Percentiles rank a stretch among this genome's conserved stretches.
Evolutionary conservation across 2,888 invertebrate genomes (phyloP).

Genomic region (Octodonta nipae): DNA sequence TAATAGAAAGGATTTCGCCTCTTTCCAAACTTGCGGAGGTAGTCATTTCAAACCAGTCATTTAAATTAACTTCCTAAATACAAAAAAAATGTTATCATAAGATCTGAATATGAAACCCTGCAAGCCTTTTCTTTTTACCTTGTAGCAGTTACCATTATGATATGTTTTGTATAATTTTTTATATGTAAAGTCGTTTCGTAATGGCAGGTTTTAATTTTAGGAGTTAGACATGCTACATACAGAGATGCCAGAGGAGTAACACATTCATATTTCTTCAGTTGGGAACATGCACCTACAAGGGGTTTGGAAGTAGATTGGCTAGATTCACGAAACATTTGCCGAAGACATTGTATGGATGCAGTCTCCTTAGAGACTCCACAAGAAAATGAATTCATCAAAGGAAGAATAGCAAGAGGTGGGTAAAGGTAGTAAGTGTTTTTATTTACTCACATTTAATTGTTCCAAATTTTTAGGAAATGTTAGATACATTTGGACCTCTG

Average conservation of each 20-base stretch:
- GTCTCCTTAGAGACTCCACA: constrained; percentile 82
- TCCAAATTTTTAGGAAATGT: constrained; percentile 11
- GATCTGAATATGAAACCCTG: too few species aligned
- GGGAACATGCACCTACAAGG: constrained; percentile 69
- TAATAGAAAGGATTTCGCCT: too few species aligned
- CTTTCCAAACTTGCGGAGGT: too few species aligned
- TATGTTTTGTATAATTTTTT: too few species aligned
- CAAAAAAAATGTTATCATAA: too few species aligned
- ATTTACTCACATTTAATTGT: background rate
- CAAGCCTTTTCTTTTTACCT: too few species aligned
- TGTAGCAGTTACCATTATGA: too few species aligned
- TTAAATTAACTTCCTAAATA: too few species aligned
- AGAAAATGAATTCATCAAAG: constrained; percentile 82
- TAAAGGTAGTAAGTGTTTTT: background rate
- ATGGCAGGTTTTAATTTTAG: too few species aligned
- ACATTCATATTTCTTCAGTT: constrained; percentile 88
- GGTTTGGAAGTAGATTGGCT: constrained; percentile 80
- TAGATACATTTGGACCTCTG: constrained; percentile 81
- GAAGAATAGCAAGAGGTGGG: constrained; percentile 58
- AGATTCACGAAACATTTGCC: constrained; percentile 80
- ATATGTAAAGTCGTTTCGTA: too few species aligned
- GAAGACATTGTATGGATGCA: constrained; percentile 87
- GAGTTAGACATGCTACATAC: constrained; percentile 77
- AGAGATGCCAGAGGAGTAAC: constrained; percentile 76
- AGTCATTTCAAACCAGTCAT: too few species aligned